phyloP scores from a whole-genome alignment of 2,797 vertebrate genomes.

The Prunella strophiata region DNA sequence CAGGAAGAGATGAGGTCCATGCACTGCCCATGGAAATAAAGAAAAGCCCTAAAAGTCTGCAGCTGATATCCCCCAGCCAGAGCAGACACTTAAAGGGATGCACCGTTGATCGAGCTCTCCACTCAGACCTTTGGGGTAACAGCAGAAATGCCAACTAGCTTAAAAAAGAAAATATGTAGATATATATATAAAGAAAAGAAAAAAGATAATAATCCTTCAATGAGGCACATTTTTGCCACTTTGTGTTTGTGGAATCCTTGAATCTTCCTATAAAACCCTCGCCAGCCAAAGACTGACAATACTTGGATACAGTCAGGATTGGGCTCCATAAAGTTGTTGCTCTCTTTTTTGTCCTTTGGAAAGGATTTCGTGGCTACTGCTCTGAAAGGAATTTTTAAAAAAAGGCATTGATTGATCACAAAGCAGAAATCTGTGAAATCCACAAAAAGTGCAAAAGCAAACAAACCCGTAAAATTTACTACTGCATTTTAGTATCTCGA shows the following conservation, averaged over 20 bases:
- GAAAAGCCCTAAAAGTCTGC: not conserved
- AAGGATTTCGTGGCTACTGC: not conserved
- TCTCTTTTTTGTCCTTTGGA: not conserved
- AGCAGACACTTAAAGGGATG: not conserved
- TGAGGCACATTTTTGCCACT: not conserved
- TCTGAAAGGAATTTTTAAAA: not conserved
- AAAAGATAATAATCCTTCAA: not conserved
- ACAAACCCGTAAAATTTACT: not conserved
- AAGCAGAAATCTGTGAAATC: not conserved
- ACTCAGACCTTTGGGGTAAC: not conserved
- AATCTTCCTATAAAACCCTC: fast-evolving
- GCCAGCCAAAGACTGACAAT: not conserved
- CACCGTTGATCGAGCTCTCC: not conserved
- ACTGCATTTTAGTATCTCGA: not conserved
- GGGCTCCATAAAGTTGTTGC: not conserved
- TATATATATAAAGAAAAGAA: too few species aligned
- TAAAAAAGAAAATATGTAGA: not conserved
- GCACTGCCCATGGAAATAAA: not conserved
- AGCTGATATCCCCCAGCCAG: not conserved
- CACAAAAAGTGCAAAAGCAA: not conserved
- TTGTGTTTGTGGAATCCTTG: not conserved
- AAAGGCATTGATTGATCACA: not conserved
- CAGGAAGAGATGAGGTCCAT: not conserved
- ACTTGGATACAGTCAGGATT: not conserved
- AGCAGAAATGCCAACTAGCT: not conserved